Base-by-base conservation (phyloP, 2,797 vertebrate genomes). In the Pipistrellus pygmaeus region DNA sequence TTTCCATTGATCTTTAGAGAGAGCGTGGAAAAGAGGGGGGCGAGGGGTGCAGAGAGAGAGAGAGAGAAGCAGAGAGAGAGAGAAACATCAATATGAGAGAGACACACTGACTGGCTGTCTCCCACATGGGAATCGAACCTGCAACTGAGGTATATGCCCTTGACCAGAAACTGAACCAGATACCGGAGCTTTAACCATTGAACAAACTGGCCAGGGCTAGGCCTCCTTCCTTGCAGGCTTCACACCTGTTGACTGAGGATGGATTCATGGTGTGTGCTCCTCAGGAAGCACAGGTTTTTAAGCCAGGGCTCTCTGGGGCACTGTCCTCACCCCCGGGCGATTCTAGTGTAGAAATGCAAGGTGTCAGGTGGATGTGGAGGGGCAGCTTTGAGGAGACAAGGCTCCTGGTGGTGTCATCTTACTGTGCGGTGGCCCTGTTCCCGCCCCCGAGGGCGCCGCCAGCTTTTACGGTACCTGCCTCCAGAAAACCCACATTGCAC, bases 221-320 rank as follows among this genome's bases (percentile, higher is more conserved):
- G 23, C 18, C 76, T 53, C 5, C 0, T 10, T 68, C 53, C 71
- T 76, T 64, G 27, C 60, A 68, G 77, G 35, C 21, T 68, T 64
- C 15, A 17, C 17, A 27, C 83, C 51, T 76, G 12, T 38, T 18
- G 9, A 23, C 2, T 38, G 48, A 5, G 41, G 32, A 60, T 12
- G 3, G 66, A 69, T 25, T 86, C 27, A 2, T 32, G 55, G 80
- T 8, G 14, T 0, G 0, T n/a, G 10, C 55, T 77, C n/a, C 8
- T 60, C 78, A 46, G 20, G 60, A 8, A 6, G 8, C 27, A 4
- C 12, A 11, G 14, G 11, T 62, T 72, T 83, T 87, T 62, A 44
- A 91, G 32, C n/a, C 55, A 30, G 32, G 14, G 13, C 71, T 21
- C 30, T 68, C 51, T 32, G 12, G 85, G 73, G 21, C 32, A 7